A percentile compares a stretch with the other conserved stretches of the same genome.
Evolutionary conservation across 1,140 invertebrate species (phyloP).

Genomic region (Marisa cornuarietis): DNA sequence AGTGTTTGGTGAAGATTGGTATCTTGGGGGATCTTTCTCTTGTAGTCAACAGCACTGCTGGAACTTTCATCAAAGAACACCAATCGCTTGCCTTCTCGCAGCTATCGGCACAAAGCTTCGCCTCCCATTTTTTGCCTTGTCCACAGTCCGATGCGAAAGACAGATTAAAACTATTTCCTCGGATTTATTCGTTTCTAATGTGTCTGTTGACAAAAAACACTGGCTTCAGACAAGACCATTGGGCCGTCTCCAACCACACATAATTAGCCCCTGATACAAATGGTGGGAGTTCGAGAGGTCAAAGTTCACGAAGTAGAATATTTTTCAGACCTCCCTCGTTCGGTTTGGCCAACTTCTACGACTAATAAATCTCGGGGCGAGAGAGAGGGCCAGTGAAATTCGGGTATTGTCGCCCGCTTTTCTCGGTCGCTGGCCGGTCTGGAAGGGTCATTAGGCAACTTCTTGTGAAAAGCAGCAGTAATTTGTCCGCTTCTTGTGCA

Average conservation of each 20-base stretch:
- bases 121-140: not conserved
- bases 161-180: constrained; percentile 18
- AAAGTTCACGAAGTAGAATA: constrained; percentile 16
- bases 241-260: constrained; percentile 5
- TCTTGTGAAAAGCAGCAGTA: constrained; percentile 20
- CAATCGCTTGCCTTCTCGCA: not conserved
- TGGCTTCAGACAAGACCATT: constrained; percentile 9
- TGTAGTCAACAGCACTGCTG: not conserved
- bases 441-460: constrained; percentile 19
- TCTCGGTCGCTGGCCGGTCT: constrained; percentile 14
- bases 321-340: constrained; percentile 15
- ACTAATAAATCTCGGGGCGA: constrained; percentile 12
- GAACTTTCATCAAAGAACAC: constrained; percentile 18
- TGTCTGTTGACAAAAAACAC: constrained; percentile 24
- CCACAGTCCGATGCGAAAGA: not conserved
- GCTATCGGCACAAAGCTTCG: constrained; percentile 1
- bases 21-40: constrained; percentile 14
- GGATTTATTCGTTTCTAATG: constrained; percentile 18
- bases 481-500: constrained; percentile 22
- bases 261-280: constrained; percentile 19
- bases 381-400: constrained; percentile 20
- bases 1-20: constrained; percentile 2
- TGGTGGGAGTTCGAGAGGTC: constrained; percentile 9
- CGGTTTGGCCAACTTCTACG: constrained; percentile 4
- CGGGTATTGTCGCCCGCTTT: constrained; percentile 14